A percentile compares a stretch with the other conserved stretches of the same genome.
phyloP scores from a whole-genome alignment of 2,888 invertebrate species.

The Acanthosepion esculentum region DNA sequence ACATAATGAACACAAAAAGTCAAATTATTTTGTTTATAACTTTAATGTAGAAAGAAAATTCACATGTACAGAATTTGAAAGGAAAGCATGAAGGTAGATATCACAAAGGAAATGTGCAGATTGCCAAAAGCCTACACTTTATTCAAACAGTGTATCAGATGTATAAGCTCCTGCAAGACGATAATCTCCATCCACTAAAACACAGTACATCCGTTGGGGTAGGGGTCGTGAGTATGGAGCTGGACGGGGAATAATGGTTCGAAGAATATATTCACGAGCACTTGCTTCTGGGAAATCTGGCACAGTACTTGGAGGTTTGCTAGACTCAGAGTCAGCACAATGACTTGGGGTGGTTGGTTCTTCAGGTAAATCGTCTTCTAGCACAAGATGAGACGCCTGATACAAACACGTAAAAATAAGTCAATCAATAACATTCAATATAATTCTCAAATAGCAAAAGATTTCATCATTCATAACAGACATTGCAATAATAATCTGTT shows the following conservation, averaged over 20 bases:
- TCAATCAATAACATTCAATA: background rate
- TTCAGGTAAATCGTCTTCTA: conserved; percentile 62
- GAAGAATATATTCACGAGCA: conserved; percentile 82
- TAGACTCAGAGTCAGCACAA: conserved; percentile 56
- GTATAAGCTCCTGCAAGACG: conserved; percentile 87
- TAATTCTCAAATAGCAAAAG: background rate
- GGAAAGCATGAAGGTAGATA: background rate
- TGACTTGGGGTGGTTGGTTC: conserved; percentile 65
- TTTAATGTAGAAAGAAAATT: background rate
- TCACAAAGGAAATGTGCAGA: background rate
- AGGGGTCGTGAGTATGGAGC: conserved; percentile 79
- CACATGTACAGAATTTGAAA: background rate
- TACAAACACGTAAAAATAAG: conserved; percentile 53
- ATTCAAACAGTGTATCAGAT: conserved; percentile 82
- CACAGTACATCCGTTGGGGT: conserved; percentile 83
- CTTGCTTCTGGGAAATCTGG: conserved; percentile 78
- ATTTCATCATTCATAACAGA: too few species aligned
- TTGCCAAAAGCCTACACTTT: conserved; percentile 17
- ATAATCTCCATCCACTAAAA: conserved; percentile 82
- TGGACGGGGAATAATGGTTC: conserved; percentile 80
- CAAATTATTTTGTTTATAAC: too few species aligned
- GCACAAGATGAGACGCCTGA: conserved; percentile 78
- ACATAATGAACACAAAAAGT: too few species aligned
- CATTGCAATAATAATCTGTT: too few species aligned
- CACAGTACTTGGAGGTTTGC: conserved; percentile 55